Evolutionary conservation across 2,797 vertebrate genomes (phyloP), one percentile per base, ranked within the genome.

Genomic region (Macropodus opercularis): DNA sequence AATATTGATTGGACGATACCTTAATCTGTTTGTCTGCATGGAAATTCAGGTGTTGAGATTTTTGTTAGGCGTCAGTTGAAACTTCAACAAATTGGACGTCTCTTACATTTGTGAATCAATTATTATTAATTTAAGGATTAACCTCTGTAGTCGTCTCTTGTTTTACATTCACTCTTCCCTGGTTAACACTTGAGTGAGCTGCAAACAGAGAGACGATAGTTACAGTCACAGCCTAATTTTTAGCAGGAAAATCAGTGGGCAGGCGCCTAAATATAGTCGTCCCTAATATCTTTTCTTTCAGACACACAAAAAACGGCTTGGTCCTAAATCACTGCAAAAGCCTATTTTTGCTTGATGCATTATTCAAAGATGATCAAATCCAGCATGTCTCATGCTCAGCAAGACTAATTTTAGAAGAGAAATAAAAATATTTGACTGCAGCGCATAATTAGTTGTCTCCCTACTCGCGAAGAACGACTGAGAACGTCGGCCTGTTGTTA

Each of bases 1-100:
- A 63, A 79, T 77, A 72, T 66, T 69, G 82, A 86, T 65, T 69
- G 63, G 78, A 46, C 54, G 74, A 78, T 62, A 50, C 49, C 54
- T 36, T 70, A 51, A 69, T 77, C 53, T 51, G 67, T 75, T 71
- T 72, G 63, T 49, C 63, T 65, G 53, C 49, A 27, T 62, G 22
- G n/a, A 36, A 15, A 65, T 38, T 53, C 13, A 57, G 54, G 46
- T 58, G 51, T 54, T 55, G 39, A 40, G 23, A 21, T 43, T 68
- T 51, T 60, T 41, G 13, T 63, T 34, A 5, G 31, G 22, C n/a
- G 14, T 18, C 6, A 23, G 24, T 14, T 9, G 23, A 35, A 68
- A 66, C 17, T 8, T 43, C 35, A 38, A 43, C 35, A n/a, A 36
- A 46, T 43, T 47, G 36, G 46, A 19, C 3, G 18, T 43, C 8